Conservation (phyloP, 2,888 invertebrate species). For the Leuctra nigra region DNA sequence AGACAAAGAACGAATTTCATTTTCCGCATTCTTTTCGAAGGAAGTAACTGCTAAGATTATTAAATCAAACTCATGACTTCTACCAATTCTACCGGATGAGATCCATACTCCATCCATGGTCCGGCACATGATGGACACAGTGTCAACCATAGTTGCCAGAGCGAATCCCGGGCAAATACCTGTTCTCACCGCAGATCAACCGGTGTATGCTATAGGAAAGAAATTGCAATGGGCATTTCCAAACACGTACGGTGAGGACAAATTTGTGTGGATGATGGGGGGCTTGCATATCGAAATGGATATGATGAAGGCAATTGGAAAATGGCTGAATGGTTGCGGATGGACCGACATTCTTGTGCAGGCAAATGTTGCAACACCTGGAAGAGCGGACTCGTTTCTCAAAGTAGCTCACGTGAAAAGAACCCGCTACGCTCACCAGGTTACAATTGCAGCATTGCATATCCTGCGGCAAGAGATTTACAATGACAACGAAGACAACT, state of each 20-base stretch:
- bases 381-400: conserved; percentile 10
- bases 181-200: conserved; percentile 9
- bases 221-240: conserved; percentile 1
- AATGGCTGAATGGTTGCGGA: not conserved
- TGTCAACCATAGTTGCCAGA: not conserved
- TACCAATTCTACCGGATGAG: conserved; percentile 6
- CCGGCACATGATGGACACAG: conserved; percentile 10
- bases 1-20: not conserved
- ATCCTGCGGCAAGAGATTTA: not conserved
- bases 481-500: not conserved
- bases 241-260: conserved; percentile 1
- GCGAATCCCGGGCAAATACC: conserved; percentile 6
- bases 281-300: conserved; percentile 15
- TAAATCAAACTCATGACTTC: not conserved
- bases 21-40: not conserved
- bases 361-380: not conserved
- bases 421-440: conserved; percentile 6
- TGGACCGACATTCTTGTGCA: conserved; percentile 8
- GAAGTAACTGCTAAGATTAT: not conserved
- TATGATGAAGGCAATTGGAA: not conserved
- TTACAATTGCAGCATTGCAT: not conserved
- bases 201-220: conserved; percentile 10
- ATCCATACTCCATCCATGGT: not conserved
- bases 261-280: conserved; percentile 15
- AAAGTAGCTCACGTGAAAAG: not conserved